These are phyloP conservation scores for Drosophila pseudotalamancana DNA, from an alignment of 2,888 invertebrate genomes.

Conservation along the genomic window DNA sequence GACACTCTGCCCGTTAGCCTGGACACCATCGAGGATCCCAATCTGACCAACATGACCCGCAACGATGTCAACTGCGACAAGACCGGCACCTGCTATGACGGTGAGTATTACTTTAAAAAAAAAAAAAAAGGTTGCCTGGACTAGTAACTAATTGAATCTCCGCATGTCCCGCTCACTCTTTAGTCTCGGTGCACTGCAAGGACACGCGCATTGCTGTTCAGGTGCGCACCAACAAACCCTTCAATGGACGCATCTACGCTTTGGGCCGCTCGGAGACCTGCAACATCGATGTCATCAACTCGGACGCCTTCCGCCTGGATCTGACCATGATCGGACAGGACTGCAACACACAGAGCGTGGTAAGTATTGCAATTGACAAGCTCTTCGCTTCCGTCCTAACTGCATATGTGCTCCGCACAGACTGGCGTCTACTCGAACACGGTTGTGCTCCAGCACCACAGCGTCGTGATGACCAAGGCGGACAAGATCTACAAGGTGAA, in stretches of 20 bases:
- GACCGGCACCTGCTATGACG: slow-evolving; percentile 97
- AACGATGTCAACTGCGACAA: slow-evolving; percentile 96
- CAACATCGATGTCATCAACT: slow-evolving; percentile 96
- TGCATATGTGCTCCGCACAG: slow-evolving; percentile 85
- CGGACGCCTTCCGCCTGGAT: slow-evolving; percentile 95
- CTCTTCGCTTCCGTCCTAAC: too few species aligned
- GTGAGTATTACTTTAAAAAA: slow-evolving; percentile 86
- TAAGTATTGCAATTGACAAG: slow-evolving; percentile 85
- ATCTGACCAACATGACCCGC: slow-evolving; percentile 89
- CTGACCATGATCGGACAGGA: slow-evolving; percentile 97
- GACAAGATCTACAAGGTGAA: slow-evolving; percentile 98
- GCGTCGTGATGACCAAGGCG: slow-evolving; percentile 98
- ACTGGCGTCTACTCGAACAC: slow-evolving; percentile 97
- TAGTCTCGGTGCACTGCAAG: slow-evolving; percentile 97
- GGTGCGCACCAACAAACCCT: slow-evolving; percentile 96
- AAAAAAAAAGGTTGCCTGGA: not conserved
- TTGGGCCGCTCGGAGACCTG: slow-evolving; percentile 97
- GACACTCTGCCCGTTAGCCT: slow-evolving; percentile 90
- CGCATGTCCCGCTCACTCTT: not conserved
- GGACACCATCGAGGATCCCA: slow-evolving; percentile 91
- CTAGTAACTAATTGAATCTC: not conserved
- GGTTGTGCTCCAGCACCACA: slow-evolving; percentile 96
- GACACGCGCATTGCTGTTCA: slow-evolving; percentile 97
- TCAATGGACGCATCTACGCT: slow-evolving; percentile 97
- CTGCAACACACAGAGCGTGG: slow-evolving; percentile 97